Evolutionary conservation across 2,797 vertebrate genomes (phyloP).

Genomic region (Spinibarbus caldwelli): DNA sequence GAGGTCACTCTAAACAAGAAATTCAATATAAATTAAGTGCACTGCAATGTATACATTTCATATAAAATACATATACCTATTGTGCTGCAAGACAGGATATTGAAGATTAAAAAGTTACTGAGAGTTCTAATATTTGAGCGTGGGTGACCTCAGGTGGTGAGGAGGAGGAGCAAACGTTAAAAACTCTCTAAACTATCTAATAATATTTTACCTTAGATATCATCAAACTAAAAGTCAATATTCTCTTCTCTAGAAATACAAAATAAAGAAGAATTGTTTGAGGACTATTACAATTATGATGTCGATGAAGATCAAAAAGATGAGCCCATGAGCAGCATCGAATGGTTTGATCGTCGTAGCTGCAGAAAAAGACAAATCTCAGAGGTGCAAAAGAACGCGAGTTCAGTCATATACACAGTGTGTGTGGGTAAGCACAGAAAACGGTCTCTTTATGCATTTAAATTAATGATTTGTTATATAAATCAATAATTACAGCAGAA

Average conservation of each 20-base stretch:
- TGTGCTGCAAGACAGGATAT: background rate
- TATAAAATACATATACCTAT: background rate
- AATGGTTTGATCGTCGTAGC: conserved; percentile 73
- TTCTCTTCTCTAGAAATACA: conserved; percentile 9
- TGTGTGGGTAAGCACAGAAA: conserved; percentile 68
- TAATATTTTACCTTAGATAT: no score
- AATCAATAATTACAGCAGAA: no score
- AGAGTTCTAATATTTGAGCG: background rate
- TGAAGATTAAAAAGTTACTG: background rate
- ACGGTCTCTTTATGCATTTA: no score
- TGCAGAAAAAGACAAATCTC: conserved; percentile 70
- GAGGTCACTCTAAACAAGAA: background rate
- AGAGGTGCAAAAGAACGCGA: conserved; percentile 49
- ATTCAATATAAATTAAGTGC: background rate
- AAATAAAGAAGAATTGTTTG: conserved; percentile 8
- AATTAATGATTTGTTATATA: background rate
- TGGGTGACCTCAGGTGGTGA: background rate
- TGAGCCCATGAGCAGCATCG: conserved; percentile 58
- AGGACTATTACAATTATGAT: conserved; percentile 66
- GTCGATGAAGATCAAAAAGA: background rate
- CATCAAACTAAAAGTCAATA: background rate
- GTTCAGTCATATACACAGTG: conserved; percentile 66
- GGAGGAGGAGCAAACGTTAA: background rate
- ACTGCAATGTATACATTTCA: background rate
- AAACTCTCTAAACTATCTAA: no score